A percentile compares a stretch with the other conserved stretches of the same genome.
Conservation (phyloP, 2,113 vertebrate genomes). For the Amblyornis subalaris region DNA sequence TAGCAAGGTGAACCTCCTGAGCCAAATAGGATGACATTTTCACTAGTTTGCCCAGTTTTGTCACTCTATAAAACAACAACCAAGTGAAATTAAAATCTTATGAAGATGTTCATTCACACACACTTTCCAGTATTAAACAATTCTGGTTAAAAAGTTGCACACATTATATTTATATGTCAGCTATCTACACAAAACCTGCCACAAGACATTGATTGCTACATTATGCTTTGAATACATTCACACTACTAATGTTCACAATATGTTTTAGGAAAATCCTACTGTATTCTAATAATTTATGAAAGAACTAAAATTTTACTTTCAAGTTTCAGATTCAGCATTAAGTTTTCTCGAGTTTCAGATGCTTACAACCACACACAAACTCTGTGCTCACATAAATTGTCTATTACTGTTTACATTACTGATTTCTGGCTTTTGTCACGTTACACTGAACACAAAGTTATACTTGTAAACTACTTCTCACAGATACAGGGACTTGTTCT, state of each 20-base stretch:
- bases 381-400: background rate
- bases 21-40: slow-evolving; percentile 67
- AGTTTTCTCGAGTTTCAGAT: background rate
- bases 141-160: background rate
- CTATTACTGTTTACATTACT: background rate
- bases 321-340: background rate
- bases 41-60: background rate
- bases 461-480: background rate
- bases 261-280: background rate
- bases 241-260: background rate
- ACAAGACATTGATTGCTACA: background rate
- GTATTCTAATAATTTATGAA: background rate
- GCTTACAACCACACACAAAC: background rate
- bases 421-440: background rate
- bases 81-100: slow-evolving; percentile 21
- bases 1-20: slow-evolving; percentile 75
- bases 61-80: slow-evolving; percentile 34
- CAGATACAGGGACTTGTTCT: background rate
- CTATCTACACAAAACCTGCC: background rate
- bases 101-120: background rate
- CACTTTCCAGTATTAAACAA: background rate
- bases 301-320: background rate
- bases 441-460: background rate
- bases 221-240: background rate
- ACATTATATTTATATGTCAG: background rate